phyloP scores from a whole-genome alignment of 2,888 invertebrate genomes.

The Sabatieria punctata region DNA sequence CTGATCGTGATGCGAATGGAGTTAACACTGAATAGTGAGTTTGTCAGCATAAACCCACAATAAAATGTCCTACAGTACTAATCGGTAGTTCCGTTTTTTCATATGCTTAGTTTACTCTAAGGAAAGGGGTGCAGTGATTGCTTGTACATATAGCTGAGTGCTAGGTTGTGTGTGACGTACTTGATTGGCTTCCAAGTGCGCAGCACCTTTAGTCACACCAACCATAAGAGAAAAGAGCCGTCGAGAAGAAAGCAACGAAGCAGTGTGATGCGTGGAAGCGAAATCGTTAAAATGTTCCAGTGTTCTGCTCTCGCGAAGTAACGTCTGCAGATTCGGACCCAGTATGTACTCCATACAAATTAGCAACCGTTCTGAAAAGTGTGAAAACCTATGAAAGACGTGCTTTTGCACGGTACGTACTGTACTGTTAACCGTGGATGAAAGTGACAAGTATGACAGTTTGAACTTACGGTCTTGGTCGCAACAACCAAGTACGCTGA shows the following conservation, averaged over 20 bases:
- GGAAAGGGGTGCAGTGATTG: too few relatives aligned
- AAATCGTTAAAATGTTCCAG: constrained; percentile 2
- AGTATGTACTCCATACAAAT: constrained; percentile 2
- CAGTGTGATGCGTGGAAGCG: not conserved
- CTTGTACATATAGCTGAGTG: not conserved
- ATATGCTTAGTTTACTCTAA: too few relatives aligned
- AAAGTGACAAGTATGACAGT: not conserved
- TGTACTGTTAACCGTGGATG: not conserved
- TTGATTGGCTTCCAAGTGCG: constrained; percentile 1
- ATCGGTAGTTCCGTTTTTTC: too few relatives aligned
- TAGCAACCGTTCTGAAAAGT: constrained; percentile 1
- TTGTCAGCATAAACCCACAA: too few relatives aligned
- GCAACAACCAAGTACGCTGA: constrained; percentile 3
- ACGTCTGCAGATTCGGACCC: constrained; percentile 4
- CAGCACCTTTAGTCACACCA: constrained; percentile 1
- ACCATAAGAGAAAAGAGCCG: constrained; percentile 1
- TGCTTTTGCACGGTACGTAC: not conserved
- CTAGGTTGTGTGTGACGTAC: not conserved
- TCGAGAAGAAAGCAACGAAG: constrained; percentile 2
- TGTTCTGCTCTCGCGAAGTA: constrained; percentile 7
- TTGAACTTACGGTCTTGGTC: constrained; percentile 2
- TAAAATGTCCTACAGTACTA: too few relatives aligned
- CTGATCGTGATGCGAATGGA: too few relatives aligned
- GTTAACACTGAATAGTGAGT: too few relatives aligned
- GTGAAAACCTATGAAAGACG: not conserved